These are phyloP conservation scores for Drosophila bifasciata DNA, from an alignment of 1,140 invertebrate species.

Conservation along the genomic window DNA sequence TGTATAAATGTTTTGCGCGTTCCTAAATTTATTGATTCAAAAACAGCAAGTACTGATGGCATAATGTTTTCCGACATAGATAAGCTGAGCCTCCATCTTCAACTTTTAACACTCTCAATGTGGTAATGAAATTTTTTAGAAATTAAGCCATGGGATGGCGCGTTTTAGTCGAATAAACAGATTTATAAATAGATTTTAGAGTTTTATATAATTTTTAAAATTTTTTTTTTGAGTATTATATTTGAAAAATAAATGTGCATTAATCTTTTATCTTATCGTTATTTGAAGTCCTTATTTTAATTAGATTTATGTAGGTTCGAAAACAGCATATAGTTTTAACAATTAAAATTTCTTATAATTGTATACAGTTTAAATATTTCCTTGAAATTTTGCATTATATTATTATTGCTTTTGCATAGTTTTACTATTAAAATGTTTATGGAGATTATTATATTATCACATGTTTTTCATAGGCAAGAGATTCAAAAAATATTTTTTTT, in stretches of 20 bases:
- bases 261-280: slow-evolving; percentile 67
- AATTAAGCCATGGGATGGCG: no score
- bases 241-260: slow-evolving; percentile 76
- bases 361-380: slow-evolving; percentile 74
- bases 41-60: no score
- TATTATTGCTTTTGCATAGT: slow-evolving; percentile 80
- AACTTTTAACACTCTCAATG: no score
- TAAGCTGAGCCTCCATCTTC: no score
- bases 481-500: slow-evolving; percentile 74
- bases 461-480: slow-evolving; percentile 82
- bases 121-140: no score
- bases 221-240: slow-evolving; percentile 73
- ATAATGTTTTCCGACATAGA: no score
- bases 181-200: slow-evolving; percentile 32
- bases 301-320: slow-evolving; percentile 69
- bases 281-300: slow-evolving; percentile 60
- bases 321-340: slow-evolving; percentile 70
- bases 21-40: no score
- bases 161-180: no score
- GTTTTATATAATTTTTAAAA: slow-evolving; percentile 75
- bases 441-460: slow-evolving; percentile 81
- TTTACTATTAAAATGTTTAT: slow-evolving; percentile 78
- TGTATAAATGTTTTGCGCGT: no score
- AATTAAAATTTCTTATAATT: slow-evolving; percentile 65
- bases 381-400: slow-evolving; percentile 69